phyloP scores from a whole-genome alignment of 2,113 vertebrate genomes.

The Chrysemys picta region DNA sequence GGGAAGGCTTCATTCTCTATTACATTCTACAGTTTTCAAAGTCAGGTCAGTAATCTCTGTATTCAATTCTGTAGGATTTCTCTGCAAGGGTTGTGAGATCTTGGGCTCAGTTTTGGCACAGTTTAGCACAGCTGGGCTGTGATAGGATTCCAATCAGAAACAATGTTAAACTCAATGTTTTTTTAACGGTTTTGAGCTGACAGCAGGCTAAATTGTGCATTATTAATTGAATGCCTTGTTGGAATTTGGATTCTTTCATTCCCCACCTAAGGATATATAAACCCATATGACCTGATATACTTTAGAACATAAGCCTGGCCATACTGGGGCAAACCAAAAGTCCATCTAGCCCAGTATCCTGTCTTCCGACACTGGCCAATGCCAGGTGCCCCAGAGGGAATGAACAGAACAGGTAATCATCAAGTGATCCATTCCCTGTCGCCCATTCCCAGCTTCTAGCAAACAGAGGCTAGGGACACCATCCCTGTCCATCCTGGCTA shows the following conservation, averaged over 20 bases:
- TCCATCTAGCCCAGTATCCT: no score
- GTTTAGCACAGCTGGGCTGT: no score
- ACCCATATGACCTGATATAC: no score
- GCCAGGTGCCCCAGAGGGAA: no score
- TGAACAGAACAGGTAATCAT: no score
- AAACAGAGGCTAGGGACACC: no score
- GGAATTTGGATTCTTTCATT: not conserved
- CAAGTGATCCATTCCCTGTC: no score
- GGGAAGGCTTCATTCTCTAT: not conserved
- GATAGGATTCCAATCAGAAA: rapidly evolving
- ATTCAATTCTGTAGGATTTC: rapidly evolving
- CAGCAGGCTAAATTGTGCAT: not conserved
- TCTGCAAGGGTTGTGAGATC: not conserved
- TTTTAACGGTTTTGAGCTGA: not conserved
- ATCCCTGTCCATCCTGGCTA: no score
- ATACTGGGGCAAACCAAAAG: no score
- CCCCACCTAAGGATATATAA: rapidly evolving
- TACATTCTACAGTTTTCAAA: not conserved
- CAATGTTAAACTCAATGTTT: not conserved
- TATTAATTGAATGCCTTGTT: not conserved
- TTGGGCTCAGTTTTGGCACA: not conserved
- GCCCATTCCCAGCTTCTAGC: no score
- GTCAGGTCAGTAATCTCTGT: rapidly evolving
- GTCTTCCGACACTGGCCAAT: no score
- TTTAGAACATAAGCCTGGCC: no score